Conservation (phyloP, 2,797 vertebrate genomes). For the Molossus molossus region DNA sequence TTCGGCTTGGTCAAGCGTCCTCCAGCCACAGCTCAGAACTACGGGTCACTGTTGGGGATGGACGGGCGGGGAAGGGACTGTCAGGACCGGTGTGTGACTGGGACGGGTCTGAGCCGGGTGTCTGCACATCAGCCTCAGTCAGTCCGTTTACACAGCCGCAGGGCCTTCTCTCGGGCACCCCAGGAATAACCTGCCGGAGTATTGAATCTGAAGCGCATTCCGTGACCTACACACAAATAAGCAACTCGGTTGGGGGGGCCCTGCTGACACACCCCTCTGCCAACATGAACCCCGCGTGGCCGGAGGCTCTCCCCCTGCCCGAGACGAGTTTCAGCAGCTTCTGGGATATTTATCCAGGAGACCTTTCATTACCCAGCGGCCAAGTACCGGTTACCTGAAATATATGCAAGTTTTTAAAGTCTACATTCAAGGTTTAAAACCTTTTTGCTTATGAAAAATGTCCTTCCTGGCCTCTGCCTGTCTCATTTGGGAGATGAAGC, state of each 20-base stretch:
- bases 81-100: background rate
- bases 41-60: background rate
- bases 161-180: conserved; percentile 20
- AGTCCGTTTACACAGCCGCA: conserved; percentile 59
- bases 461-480: conserved; percentile 84
- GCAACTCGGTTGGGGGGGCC: background rate
- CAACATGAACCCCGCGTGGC: conserved; percentile 47
- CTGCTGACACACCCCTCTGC: background rate
- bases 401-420: conserved; percentile 84
- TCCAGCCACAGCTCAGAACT: conserved; percentile 21
- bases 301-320: background rate
- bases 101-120: background rate
- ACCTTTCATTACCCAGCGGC: conserved; percentile 81
- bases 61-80: background rate
- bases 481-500: conserved; percentile 88
- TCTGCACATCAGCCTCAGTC: background rate
- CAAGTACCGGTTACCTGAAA: conserved; percentile 84
- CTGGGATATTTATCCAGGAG: conserved; percentile 82
- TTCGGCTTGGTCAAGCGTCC: conserved; percentile 12
- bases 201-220: background rate
- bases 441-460: conserved; percentile 85
- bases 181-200: background rate
- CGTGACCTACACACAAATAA: conserved; percentile 35
- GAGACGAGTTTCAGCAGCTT: conserved; percentile 64
- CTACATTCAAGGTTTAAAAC: conserved; percentile 85